Percentiles rank a stretch among this genome's conserved stretches.
phyloP scores from a whole-genome alignment of 2,113 vertebrate species.

The Charina bottae region DNA sequence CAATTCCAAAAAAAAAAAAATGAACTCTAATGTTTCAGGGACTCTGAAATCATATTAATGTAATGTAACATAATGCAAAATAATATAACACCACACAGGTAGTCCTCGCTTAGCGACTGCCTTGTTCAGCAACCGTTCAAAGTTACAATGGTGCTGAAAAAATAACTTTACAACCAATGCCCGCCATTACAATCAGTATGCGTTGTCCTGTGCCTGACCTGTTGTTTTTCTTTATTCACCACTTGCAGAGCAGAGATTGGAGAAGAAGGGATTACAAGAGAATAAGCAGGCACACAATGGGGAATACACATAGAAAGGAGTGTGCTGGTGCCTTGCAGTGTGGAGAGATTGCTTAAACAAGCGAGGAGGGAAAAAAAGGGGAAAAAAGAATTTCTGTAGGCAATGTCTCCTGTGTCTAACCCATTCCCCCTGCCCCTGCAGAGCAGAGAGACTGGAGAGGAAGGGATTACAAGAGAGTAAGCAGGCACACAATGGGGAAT shows the following conservation, averaged over 20 bases:
- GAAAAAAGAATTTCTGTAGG: no score
- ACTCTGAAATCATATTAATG: not conserved
- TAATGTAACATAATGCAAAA: not conserved
- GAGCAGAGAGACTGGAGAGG: not conserved
- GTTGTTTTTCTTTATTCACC: no score
- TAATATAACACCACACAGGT: not conserved
- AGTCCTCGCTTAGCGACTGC: not conserved
- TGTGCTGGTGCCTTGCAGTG: no score
- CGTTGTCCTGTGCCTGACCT: not conserved
- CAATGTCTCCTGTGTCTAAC: not conserved
- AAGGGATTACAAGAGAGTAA: not conserved
- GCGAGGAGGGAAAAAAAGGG: no score
- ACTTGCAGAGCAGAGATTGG: no score
- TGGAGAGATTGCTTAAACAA: no score
- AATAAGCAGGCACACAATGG: no score
- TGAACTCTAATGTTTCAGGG: not conserved
- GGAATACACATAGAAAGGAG: no score
- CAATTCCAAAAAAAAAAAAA: not conserved
- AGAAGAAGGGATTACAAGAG: no score
- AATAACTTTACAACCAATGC: not conserved
- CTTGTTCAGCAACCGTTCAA: not conserved
- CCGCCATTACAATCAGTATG: not conserved
- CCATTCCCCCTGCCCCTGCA: accelerated
- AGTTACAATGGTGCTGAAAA: not conserved
- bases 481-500: not conserved